These are phyloP conservation scores for Bugulina stolonifera DNA, from an alignment of 2,888 invertebrate genomes.

Conservation along the genomic window DNA sequence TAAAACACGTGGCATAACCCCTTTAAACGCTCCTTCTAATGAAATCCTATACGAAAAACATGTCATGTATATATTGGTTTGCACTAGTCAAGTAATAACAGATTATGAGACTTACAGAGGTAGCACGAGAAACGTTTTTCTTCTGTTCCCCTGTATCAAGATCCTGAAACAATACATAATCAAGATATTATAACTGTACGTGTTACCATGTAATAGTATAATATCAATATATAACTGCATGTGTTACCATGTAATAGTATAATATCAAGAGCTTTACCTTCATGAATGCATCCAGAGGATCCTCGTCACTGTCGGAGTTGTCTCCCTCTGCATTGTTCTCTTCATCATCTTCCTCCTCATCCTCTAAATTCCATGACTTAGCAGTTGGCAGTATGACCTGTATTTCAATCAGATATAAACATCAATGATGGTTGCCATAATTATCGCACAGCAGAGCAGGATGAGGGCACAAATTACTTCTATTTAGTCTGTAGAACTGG, in stretches of 20 bases:
- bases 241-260: too few relatives aligned
- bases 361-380: constrained; percentile 92
- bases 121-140: neutral
- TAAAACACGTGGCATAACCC: too few relatives aligned
- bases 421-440: too few relatives aligned
- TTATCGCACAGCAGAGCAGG: too few relatives aligned
- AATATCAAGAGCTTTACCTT: constrained; percentile 55
- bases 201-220: too few relatives aligned
- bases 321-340: constrained; percentile 57
- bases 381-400: constrained; percentile 32
- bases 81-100: too few relatives aligned
- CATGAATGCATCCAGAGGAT: constrained; percentile 97
- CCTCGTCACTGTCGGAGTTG: constrained; percentile 62
- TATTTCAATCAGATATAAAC: constrained; percentile 23
- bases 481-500: too few relatives aligned
- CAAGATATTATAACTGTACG: neutral
- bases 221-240: neutral
- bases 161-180: constrained; percentile 27
- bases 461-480: too few relatives aligned
- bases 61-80: too few relatives aligned
- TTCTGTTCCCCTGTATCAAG: constrained; percentile 7
- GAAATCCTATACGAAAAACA: too few relatives aligned
- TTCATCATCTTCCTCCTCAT: constrained; percentile 78
- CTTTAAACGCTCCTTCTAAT: too few relatives aligned
- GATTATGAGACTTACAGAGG: neutral